phyloP scores from a whole-genome alignment of 2,888 invertebrate genomes.

The Stenodera caucasica region DNA sequence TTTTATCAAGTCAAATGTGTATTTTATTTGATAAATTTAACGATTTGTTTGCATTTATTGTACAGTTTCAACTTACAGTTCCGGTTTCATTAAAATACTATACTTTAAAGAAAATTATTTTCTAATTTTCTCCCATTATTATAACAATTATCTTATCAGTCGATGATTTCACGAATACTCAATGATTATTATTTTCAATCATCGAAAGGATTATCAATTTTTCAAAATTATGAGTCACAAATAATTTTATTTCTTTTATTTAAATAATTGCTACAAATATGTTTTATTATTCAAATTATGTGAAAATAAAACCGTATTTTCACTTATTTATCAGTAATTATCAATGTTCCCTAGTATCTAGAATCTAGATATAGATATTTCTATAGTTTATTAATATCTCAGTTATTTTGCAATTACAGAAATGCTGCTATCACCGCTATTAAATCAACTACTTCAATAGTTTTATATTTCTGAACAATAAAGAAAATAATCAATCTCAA shows the following conservation, averaged over 20 bases:
- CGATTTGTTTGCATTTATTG: neutral
- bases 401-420: constrained; percentile 18
- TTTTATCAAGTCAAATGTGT: neutral
- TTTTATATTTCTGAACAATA: neutral
- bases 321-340: constrained; percentile 12
- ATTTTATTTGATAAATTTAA: neutral
- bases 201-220: no score
- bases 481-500: constrained; percentile 10
- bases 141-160: neutral
- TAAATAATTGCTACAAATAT: neutral
- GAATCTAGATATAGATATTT: neutral
- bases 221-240: no score
- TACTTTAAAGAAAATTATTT: neutral
- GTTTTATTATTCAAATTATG: constrained; percentile 3
- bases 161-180: neutral
- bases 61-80: neutral
- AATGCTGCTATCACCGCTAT: neutral
- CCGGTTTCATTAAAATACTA: neutral
- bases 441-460: neutral
- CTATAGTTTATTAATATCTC: neutral
- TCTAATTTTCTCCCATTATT: neutral
- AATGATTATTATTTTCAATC: no score
- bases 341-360: neutral
- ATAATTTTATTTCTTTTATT: neutral
- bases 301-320: constrained; percentile 14